Base-by-base conservation (phyloP, 2,888 invertebrate species). In the Ferrisia virgata region DNA sequence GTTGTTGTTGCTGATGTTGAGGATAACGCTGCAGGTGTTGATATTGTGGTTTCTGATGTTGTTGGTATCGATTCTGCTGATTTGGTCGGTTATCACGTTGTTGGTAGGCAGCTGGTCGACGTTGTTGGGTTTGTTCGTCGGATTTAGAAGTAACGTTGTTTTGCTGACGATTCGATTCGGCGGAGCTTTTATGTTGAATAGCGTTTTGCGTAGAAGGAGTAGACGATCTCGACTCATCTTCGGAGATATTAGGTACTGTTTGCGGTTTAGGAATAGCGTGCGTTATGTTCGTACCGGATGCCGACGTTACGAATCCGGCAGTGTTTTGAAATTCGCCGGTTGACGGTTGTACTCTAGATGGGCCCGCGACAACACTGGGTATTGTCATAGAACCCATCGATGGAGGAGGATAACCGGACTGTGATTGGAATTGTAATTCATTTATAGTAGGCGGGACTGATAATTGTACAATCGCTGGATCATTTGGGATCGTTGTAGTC, bases 401-500 rank as follows among this genome's bases (percentile, higher is more conserved):
- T 15, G 72, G 72, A 9, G 31, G 58, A 25, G 43, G 43, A 15
- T 76, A 69, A 33, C 83, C 76, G 40, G 69, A 28, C n/a, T 31
- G 72, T n/a, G 72, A 72, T 76, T 83, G 72, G 22, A 83, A 83
- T 39, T 83, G 83, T 9, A 31, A 28, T 31, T 83, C 83, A 22
- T 47, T 82, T 87, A 89, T 39, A 9, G 83, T 76, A 39, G 83
- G 83, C 1, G 83, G 83, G 2, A 83, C 83, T 11, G 83, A 83
- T 88, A 93, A 93, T 90, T 93, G 92, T 90, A 99, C 97, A 90
- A 99, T 99, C 86, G 99, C 99, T 85, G 99, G 99, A 91, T 99
- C 99, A 90, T 97, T 97, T 88, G 96, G 91, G 82, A 94, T 93
- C 86, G 93, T 92, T 83, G 93, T 94, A 90, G 95, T 96, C 85